Evolutionary conservation across 2,888 invertebrate genomes (phyloP).

Genomic region (Reticulitermes lucifugus): DNA sequence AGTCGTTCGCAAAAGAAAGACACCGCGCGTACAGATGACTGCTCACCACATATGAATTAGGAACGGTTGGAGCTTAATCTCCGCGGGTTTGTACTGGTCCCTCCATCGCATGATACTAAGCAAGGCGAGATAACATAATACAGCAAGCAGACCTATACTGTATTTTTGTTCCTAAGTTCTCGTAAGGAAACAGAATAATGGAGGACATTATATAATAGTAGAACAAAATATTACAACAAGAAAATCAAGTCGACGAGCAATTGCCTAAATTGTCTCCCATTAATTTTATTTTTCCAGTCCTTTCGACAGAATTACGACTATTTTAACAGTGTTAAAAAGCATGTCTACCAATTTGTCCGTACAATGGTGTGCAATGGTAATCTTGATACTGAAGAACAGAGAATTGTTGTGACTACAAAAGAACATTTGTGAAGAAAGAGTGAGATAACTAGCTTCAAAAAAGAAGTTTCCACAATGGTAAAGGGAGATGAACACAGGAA

Average conservation of each 20-base stretch:
- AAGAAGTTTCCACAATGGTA: not conserved
- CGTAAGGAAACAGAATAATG: not conserved
- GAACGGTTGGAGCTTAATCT: too few relatives aligned
- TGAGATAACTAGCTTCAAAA: not conserved
- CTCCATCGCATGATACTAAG: too few relatives aligned
- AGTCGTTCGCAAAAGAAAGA: too few relatives aligned
- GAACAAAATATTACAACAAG: not conserved
- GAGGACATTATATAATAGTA: not conserved
- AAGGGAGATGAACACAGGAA: not conserved
- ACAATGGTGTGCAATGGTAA: constrained; percentile 12
- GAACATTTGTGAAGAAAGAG: not conserved
- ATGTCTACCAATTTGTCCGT: not conserved
- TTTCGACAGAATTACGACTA: constrained; percentile 10
- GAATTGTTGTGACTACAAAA: not conserved
- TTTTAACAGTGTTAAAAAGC: constrained; percentile 20
- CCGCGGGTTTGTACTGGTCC: too few relatives aligned
- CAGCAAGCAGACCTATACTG: not conserved
- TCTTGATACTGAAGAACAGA: not conserved
- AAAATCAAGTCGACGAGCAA: constrained; percentile 3
- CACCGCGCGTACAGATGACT: too few relatives aligned
- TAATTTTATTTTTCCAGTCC: constrained; percentile 1
- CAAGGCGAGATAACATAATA: not conserved
- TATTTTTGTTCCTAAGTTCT: not conserved
- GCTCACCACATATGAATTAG: too few relatives aligned
- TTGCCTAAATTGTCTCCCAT: constrained; percentile 18